Base-by-base conservation (phyloP, 2,888 invertebrate genomes). In the Malacosoma neustria region DNA sequence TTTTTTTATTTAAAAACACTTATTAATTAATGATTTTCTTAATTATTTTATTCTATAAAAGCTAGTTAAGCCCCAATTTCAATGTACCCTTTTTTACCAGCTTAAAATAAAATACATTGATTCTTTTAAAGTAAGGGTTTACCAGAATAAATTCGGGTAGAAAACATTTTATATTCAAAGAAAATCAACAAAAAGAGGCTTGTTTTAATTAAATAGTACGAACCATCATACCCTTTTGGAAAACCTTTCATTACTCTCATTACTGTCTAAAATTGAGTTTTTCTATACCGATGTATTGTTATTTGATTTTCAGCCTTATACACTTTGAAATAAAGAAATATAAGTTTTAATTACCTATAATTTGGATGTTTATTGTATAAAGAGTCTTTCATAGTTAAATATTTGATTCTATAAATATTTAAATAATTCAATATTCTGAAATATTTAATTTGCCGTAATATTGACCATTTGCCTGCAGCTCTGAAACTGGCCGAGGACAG, bases 201-300 rank as follows among this genome's bases (percentile, higher is more conserved):
- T 53, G 56, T 62, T 70, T 73, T 77, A 75, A 77, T 76, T 77
- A 72, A 73, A 67, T 62, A 61, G 58, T 61, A 66, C 60, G 59
- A 60, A 65, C 22, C 9, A 68, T 58, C 57, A 54, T 59, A 61
- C 66, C 70, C 71, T 66, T n/a, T 73, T 68, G 54, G 60, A 66
- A 71, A 69, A 73, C 68, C 71, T 71, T 73, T 71, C 69, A 73
- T 77, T 72, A 71, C 60, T 63, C 57, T 71, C 71, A 76, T 77
- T 73, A 74, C 62, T 51, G 44, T 51, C 50, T 57, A 49, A 53
- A 44, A 48, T 41, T 35, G 41, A 22, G 38, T 41, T 50, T 35
- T 43, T 42, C 34, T 22, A 13, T 40, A 41, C 49, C 42, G 5
- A 13, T 13, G 32, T 38, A 4, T 4, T 13, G 34, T 32, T 41